A percentile compares a stretch with the other conserved stretches of the same genome.
Conservation (phyloP, 2,113 vertebrate genomes). For the Pionites leucogaster region DNA sequence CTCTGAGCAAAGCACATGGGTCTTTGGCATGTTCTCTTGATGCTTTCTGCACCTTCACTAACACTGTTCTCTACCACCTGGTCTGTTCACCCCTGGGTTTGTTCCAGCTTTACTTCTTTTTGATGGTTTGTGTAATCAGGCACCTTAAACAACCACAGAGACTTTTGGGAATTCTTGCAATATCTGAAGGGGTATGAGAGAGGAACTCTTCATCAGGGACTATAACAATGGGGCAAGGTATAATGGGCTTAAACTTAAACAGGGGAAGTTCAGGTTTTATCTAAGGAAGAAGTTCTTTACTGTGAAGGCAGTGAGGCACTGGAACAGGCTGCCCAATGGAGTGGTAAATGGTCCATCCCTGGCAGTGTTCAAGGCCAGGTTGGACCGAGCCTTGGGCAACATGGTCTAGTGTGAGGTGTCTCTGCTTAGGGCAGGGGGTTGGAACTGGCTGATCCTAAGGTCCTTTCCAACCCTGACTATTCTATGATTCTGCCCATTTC, state of each 20-base stretch:
- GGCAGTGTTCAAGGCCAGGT: background rate
- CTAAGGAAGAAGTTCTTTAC: background rate
- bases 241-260: background rate
- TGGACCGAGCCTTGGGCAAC: background rate
- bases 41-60: background rate
- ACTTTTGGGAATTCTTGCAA: background rate
- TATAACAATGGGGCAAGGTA: background rate
- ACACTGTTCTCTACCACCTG: background rate
- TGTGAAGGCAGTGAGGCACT: background rate
- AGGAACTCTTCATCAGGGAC: background rate
- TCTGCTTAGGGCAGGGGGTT: background rate
- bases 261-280: background rate
- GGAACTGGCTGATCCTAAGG: background rate
- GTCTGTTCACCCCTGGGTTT: background rate
- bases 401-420: background rate
- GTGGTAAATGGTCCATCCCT: background rate
- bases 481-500: background rate
- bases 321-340: background rate
- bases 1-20: background rate
- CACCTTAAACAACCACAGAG: background rate
- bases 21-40: background rate
- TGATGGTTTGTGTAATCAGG: background rate
- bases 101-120: background rate
- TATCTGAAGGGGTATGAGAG: background rate
- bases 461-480: background rate